phyloP scores from a whole-genome alignment of 2,113 vertebrate genomes.

The Zosterops pallidus region DNA sequence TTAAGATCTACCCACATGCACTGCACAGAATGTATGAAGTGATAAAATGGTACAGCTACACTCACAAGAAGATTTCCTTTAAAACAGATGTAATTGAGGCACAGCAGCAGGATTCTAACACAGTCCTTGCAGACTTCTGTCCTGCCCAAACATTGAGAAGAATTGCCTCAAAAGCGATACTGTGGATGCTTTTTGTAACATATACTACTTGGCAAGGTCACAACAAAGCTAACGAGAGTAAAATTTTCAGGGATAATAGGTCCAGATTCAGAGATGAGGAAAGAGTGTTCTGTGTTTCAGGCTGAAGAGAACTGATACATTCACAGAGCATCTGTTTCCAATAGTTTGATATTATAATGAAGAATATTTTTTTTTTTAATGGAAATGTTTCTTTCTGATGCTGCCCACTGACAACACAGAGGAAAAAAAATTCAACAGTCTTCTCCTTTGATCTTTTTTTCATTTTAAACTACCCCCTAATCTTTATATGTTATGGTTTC shows the following conservation, averaged over 20 bases:
- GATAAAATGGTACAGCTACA: background rate
- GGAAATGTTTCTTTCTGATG: background rate
- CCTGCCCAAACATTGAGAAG: background rate
- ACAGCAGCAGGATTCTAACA: background rate
- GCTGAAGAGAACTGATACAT: background rate
- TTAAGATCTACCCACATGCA: background rate
- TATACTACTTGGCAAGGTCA: background rate
- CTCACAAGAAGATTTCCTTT: background rate
- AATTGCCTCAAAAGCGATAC: background rate
- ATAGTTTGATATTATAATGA: background rate
- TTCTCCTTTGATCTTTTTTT: background rate
- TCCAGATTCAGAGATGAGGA: background rate
- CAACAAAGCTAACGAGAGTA: rapidly evolving
- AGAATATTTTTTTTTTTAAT: background rate
- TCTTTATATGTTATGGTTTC: background rate
- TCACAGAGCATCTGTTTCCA: background rate
- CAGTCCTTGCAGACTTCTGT: background rate
- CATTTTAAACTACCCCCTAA: background rate
- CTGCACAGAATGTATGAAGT: background rate
- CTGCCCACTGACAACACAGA: background rate
- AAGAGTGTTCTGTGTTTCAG: background rate
- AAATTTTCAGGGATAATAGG: background rate
- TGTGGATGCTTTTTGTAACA: background rate
- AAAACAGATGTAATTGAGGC: background rate
- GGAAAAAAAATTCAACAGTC: background rate